Evolutionary conservation across 2,888 invertebrate genomes (phyloP).

Genomic region (Mycalesis mineus): DNA sequence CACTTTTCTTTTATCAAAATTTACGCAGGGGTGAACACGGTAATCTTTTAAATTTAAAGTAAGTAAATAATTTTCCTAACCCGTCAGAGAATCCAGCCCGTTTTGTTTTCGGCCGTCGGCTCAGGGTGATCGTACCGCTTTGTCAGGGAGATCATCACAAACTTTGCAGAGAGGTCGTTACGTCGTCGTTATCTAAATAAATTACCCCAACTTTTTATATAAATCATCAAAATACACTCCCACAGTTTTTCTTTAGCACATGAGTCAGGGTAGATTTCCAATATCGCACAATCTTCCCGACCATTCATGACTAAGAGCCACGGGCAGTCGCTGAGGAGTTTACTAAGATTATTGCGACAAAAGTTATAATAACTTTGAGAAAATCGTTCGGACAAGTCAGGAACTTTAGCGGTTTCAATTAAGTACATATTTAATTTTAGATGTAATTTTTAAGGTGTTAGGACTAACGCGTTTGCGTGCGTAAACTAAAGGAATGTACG

Average conservation of each 20-base stretch:
- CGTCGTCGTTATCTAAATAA: constrained; percentile 1
- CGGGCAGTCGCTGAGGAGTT: constrained; percentile 21
- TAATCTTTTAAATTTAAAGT: not conserved
- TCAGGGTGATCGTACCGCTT: not conserved
- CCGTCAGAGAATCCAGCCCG: not conserved
- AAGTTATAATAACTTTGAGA: constrained; percentile 44
- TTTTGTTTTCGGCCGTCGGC: not conserved
- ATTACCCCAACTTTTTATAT: constrained; percentile 1
- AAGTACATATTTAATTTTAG: not conserved
- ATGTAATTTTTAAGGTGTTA: too few relatives aligned
- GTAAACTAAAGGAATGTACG: too few relatives aligned
- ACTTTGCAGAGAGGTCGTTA: not conserved
- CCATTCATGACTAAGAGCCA: constrained; percentile 22
- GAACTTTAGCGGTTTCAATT: constrained; percentile 7
- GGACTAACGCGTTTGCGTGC: too few relatives aligned
- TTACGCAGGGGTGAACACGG: not conserved
- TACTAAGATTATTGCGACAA: constrained; percentile 40
- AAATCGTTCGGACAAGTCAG: constrained; percentile 17
- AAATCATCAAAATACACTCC: not conserved
- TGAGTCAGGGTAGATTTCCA: constrained; percentile 24
- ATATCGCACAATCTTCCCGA: constrained; percentile 22
- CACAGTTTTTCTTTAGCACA: constrained; percentile 11
- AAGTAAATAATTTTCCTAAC: not conserved
- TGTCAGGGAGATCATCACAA: not conserved
- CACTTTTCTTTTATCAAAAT: not conserved